Evolutionary conservation across 2,113 vertebrate species (phyloP).

Genomic region (Thunnus thynnus): DNA sequence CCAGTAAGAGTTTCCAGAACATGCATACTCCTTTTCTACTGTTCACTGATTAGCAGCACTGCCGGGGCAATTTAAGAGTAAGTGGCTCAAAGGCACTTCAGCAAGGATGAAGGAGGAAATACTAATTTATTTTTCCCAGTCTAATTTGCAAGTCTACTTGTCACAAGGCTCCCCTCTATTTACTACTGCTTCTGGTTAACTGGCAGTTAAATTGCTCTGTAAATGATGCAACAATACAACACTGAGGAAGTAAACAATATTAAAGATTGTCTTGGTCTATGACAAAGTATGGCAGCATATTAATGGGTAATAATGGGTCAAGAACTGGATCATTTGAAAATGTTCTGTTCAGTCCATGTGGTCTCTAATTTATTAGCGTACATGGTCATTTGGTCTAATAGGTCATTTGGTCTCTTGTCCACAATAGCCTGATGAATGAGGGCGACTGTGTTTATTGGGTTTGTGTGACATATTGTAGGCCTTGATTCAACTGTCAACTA

Average conservation of each 20-base stretch:
- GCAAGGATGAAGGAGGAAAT: background rate
- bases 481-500: too few species aligned
- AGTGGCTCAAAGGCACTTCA: slow-evolving; percentile 6
- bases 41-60: background rate
- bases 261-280: too few species aligned
- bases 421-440: background rate
- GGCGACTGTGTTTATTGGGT: background rate
- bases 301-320: too few species aligned
- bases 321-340: too few species aligned
- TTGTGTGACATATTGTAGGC: too few species aligned
- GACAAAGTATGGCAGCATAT: too few species aligned
- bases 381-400: background rate
- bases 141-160: background rate
- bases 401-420: too few species aligned
- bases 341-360: background rate
- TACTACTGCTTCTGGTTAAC: background rate
- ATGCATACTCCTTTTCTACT: background rate
- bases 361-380: background rate
- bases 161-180: background rate
- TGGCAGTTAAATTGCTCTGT: background rate
- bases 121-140: background rate
- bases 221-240: background rate
- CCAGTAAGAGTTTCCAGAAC: background rate
- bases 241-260: background rate
- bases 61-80: background rate